These are phyloP conservation scores for Brenthis ino DNA, from an alignment of 2,888 invertebrate genomes.

Conservation along the genomic window DNA sequence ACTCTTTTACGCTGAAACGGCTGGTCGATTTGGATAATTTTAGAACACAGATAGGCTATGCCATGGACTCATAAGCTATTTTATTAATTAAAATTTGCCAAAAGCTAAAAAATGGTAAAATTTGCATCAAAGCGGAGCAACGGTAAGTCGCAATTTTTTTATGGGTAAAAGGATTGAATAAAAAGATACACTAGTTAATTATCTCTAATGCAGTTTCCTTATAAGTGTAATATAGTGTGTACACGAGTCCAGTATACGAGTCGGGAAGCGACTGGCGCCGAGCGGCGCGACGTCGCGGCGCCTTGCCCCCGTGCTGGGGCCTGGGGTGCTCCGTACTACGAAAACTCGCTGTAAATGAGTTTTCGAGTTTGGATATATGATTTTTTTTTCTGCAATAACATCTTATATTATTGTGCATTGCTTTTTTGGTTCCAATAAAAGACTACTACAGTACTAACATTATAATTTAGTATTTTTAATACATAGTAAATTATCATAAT, in stretches of 20 bases:
- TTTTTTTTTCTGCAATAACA: neutral
- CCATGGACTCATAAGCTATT: too few relatives aligned
- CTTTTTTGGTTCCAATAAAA: too few relatives aligned
- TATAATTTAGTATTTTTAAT: too few relatives aligned
- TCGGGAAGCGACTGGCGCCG: constrained; percentile 50
- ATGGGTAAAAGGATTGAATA: neutral
- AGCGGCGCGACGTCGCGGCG: constrained; percentile 65
- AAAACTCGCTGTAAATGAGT: constrained; percentile 39
- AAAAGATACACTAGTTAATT: neutral
- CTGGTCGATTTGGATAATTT: too few relatives aligned
- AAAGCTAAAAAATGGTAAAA: too few relatives aligned
- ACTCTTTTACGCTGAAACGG: too few relatives aligned
- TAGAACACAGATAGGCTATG: too few relatives aligned
- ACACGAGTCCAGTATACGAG: constrained; percentile 29
- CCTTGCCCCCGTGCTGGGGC: constrained; percentile 53
- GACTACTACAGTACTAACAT: too few relatives aligned
- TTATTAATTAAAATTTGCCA: too few relatives aligned
- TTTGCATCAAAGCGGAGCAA: too few relatives aligned
- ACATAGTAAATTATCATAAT: too few relatives aligned
- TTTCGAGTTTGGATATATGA: constrained; percentile 1
- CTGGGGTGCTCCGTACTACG: constrained; percentile 47
- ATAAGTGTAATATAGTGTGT: constrained; percentile 16
- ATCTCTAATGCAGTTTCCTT: constrained; percentile 15
- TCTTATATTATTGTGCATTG: neutral
- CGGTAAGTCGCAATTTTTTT: too few relatives aligned